Evolutionary conservation across 1,140 invertebrate genomes (phyloP).

Genomic region (Drosophila repletoides): DNA sequence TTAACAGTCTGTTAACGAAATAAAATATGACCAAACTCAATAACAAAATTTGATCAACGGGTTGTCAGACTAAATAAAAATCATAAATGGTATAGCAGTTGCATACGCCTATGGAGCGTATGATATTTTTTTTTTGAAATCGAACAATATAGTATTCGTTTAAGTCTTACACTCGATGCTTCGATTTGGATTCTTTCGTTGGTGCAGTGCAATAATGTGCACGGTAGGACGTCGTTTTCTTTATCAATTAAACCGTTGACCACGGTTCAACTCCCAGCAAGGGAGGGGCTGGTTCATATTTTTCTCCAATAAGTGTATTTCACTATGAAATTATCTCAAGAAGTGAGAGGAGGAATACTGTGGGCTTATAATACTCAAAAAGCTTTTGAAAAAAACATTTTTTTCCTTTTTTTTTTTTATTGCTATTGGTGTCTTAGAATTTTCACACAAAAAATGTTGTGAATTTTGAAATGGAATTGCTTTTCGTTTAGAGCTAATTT

Average conservation of each 20-base stretch:
- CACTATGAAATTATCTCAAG: neutral
- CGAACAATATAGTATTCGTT: neutral
- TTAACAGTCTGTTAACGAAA: too few relatives aligned
- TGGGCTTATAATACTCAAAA: neutral
- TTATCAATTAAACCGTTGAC: constrained; percentile 14
- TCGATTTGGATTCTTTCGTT: constrained; percentile 13
- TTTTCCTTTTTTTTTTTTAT: too few relatives aligned
- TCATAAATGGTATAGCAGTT: too few relatives aligned
- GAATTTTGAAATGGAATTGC: too few relatives aligned
- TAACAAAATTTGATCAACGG: too few relatives aligned
- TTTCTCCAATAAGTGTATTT: neutral
- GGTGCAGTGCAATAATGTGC: constrained; percentile 41
- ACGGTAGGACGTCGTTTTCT: neutral
- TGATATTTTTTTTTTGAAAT: constrained; percentile 39
- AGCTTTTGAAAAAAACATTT: too few relatives aligned
- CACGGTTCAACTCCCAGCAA: constrained; percentile 55
- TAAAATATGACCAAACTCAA: too few relatives aligned
- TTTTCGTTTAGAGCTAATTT: too few relatives aligned
- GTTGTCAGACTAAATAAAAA: too few relatives aligned
- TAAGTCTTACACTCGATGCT: constrained; percentile 28
- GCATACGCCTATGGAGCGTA: neutral
- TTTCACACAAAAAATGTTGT: too few relatives aligned
- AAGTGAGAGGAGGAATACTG: too few relatives aligned
- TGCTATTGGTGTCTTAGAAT: too few relatives aligned
- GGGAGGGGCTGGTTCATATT: neutral